Conservation (phyloP, 2,113 vertebrate species). For the Axis porcinus region DNA sequence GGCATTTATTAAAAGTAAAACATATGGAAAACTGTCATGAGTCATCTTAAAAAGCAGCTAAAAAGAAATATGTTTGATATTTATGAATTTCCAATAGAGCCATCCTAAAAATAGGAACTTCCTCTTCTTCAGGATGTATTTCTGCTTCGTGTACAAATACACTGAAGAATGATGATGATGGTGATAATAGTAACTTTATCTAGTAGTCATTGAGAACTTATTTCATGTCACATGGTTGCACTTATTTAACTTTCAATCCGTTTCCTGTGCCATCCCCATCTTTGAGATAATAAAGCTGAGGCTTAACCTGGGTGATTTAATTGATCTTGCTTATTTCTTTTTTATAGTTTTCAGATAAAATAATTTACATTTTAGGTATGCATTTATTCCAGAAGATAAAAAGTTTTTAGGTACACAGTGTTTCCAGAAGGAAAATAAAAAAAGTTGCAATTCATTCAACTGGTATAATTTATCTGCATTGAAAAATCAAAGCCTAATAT, state of each 20-base stretch:
- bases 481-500: neutral
- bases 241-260: neutral
- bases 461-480: neutral
- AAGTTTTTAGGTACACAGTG: neutral
- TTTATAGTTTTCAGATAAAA: neutral
- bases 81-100: neutral
- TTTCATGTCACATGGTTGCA: neutral
- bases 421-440: neutral
- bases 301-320: neutral
- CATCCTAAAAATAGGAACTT: neutral
- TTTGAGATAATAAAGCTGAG: neutral
- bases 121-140: neutral
- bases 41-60: neutral
- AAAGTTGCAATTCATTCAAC: neutral
- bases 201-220: neutral
- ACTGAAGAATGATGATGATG: neutral
- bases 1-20: neutral
- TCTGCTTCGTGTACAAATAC: neutral
- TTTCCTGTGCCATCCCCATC: neutral
- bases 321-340: neutral
- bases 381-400: neutral
- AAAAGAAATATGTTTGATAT: neutral
- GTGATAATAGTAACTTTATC: neutral
- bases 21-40: neutral
- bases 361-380: neutral